Base-by-base conservation (phyloP, 2,113 vertebrate species). In the Chionis minor region DNA sequence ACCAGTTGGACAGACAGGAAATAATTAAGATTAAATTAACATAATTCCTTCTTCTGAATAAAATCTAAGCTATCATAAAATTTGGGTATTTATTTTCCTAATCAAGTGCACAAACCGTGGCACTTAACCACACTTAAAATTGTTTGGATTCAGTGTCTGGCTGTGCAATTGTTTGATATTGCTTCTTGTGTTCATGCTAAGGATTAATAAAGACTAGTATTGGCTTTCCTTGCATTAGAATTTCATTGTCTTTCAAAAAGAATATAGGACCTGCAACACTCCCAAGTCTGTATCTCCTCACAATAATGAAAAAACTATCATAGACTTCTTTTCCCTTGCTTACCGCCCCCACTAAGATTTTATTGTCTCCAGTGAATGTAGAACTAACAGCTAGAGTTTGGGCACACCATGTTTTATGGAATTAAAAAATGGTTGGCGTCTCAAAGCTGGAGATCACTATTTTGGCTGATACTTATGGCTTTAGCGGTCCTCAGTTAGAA, bases 321-420 rank as follows among this genome's bases (percentile, higher is more conserved):
- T 1, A 63, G 27, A n/a, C 3, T 21, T 44, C 23, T 86, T 61
- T 30, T 35, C 21, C 4, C 24, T 12, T 24, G 8, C 9, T 15
- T 21, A 5, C 1, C 3, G 2, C 3, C 13, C 6, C 20, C 2
- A 1, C 13, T 17, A 69, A 56, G 15, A 59, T 42, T 61, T 81
- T 52, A 22, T 10, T 80, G 9, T 21, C 63, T 83, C 17, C 17
- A 22, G 6, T 59, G 14, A 59, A 63, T 44, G n/a, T 33, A 54
- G 21, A 75, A 40, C 11, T 67, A 90, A 67, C 4, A 65, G 44
- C 10, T 51, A 8, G 13, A 71, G 14, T 77, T n/a, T 38, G 38
- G 17, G 16, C 18, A 42, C 14, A 42, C 4, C 8, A 19, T 0
- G 1, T 84, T 88, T 86, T 52, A 44, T 13, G 30, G 18, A 86